Conservation (phyloP, 2,113 vertebrate species). For the Ceratotherium simum region DNA sequence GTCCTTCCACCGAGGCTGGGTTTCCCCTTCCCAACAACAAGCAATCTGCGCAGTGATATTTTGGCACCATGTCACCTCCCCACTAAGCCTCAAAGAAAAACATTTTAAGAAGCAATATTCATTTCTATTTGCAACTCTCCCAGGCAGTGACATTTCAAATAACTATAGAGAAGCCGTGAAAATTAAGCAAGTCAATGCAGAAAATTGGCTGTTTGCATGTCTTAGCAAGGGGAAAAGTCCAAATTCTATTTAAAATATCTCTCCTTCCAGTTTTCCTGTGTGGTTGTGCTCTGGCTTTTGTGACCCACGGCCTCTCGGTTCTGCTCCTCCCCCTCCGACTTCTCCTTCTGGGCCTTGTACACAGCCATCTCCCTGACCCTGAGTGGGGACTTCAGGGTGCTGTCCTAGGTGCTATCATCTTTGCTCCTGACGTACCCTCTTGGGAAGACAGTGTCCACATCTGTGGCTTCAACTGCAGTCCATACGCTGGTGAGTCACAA, state of each 20-base stretch:
- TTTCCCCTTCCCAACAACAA: not conserved
- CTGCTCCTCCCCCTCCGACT: not conserved
- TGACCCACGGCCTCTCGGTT: not conserved
- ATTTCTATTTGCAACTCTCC: not conserved
- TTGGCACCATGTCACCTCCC: not conserved
- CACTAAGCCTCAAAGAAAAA: not conserved
- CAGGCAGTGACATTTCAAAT: not conserved
- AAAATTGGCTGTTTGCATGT: not conserved
- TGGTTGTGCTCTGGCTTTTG: not conserved
- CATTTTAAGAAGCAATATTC: not conserved
- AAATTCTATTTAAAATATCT: not conserved
- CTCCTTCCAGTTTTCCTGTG: not conserved
- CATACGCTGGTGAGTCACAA: not conserved
- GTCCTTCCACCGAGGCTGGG: rapidly evolving
- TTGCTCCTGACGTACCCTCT: not conserved
- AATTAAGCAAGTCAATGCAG: not conserved
- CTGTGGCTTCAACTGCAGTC: too few species aligned
- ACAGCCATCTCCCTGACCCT: not conserved
- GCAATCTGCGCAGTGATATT: not conserved
- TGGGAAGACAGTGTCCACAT: not conserved
- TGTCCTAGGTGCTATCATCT: not conserved
- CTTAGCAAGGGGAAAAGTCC: not conserved
- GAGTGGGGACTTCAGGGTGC: not conserved
- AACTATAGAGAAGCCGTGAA: not conserved
- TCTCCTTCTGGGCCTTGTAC: not conserved